Base-by-base conservation (phyloP, 1,140 invertebrate species). In the Bombus breviceps region DNA sequence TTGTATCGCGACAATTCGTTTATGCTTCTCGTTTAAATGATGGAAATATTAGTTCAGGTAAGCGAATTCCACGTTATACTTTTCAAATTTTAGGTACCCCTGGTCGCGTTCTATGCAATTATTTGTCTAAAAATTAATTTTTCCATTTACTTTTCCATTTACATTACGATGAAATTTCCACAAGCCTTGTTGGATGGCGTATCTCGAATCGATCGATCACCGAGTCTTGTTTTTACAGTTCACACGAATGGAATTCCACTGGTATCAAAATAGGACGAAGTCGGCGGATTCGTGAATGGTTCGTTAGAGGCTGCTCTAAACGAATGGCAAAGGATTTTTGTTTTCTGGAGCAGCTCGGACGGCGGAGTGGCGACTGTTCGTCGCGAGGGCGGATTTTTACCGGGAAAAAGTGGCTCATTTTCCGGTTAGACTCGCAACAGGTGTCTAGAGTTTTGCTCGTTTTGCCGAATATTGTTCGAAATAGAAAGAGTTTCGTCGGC, bases 391-490 rank as follows among this genome's bases (percentile, higher is more conserved):
- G 25, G 5, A 28, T n/a, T 37, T 76, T 66, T 43, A 18, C 59
- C 28, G n/a, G n/a, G n/a, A 22, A 43, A 68, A 68, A 79, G 77
- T 68, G 77, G 41, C 77, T 68, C 32, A 32, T 79, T 79, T 79
- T 53, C 77, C 43, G 77, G n/a, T 15, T 79, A 66, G 37, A 28
- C 2, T 68, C 25, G 77, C 77, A 79, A 79, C 77, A 79, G 77
- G 77, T 79, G 77, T 68, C 77, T 43, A 79, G 18, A 68, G 39
- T 74, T 73, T 69, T 71, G 77, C 83, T 85, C 68, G 43, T 32
- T 69, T 66, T 85, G 34, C 28, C 53, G 78, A 81, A 85, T 68
- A 80, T 64, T 69, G 83, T 81, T 62, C n/a, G 47, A 57, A 43
- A 72, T 57, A 81, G 66, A 85, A 78, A 78, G 62, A 59, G 34